phyloP scores from a whole-genome alignment of 2,888 invertebrate species.

The Caenorhabditis sinica region DNA sequence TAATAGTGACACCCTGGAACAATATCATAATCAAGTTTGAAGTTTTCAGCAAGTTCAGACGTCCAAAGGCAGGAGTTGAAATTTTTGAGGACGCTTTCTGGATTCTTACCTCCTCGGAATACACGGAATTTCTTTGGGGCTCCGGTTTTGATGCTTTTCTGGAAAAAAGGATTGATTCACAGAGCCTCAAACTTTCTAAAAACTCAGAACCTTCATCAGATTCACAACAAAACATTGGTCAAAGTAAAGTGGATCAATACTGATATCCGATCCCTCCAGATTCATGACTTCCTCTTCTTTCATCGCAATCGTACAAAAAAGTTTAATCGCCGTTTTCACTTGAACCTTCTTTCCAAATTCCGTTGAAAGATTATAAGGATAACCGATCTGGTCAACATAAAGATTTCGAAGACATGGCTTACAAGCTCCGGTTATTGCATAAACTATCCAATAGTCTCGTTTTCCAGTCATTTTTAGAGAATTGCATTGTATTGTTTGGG shows the following conservation, averaged over 20 bases:
- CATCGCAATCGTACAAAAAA: constrained; percentile 24
- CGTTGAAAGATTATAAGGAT: background rate
- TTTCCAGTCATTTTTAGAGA: constrained; percentile 10
- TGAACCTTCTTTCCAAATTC: constrained; percentile 3
- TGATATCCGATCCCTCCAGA: constrained; percentile 10
- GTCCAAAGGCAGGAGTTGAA: background rate
- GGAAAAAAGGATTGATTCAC: background rate
- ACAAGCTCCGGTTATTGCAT: background rate
- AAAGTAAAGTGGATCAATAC: constrained; percentile 22
- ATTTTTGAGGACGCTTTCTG: constrained; percentile 3
- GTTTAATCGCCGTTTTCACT: constrained; percentile 25
- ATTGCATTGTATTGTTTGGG: background rate
- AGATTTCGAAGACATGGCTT: constrained; percentile 1
- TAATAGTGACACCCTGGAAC: constrained; percentile 12
- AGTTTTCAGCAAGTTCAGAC: background rate
- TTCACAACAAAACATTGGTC: constrained; percentile 4
- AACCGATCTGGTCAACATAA: constrained; percentile 16
- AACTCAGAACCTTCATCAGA: constrained; percentile 7
- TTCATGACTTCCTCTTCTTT: constrained; percentile 16
- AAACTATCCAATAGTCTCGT: background rate
- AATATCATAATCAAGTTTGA: background rate
- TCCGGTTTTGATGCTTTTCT: constrained; percentile 22
- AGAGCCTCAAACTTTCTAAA: too few relatives aligned
- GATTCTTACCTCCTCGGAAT: constrained; percentile 19
- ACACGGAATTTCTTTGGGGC: constrained; percentile 12